Evolutionary conservation across 1,140 invertebrate genomes (phyloP).

Genomic region (Physella acuta): DNA sequence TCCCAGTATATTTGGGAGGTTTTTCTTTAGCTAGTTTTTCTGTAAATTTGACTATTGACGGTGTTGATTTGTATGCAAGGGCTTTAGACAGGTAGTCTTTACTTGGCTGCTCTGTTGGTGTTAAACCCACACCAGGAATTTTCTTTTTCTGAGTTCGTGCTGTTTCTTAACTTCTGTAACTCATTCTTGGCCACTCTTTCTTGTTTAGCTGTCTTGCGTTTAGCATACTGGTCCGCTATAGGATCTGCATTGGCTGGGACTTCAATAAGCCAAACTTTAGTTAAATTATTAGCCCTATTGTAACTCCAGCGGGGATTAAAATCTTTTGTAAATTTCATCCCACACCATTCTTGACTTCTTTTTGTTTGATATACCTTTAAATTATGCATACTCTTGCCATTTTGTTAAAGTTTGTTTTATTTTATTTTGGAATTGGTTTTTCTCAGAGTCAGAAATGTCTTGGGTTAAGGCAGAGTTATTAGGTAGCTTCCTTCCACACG

Average conservation of each 20-base stretch:
- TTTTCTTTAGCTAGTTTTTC: slow-evolving; percentile 80
- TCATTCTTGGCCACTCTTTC: slow-evolving; percentile 95
- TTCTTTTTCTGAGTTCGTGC: slow-evolving; percentile 68
- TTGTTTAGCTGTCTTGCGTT: slow-evolving; percentile 75
- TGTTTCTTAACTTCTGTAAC: slow-evolving; percentile 87
- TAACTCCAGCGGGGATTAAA: slow-evolving; percentile 88
- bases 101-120: slow-evolving; percentile 47
- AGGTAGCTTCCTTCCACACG: slow-evolving; percentile 9
- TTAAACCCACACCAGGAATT: slow-evolving; percentile 55
- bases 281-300: slow-evolving; percentile 76
- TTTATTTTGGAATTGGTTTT: slow-evolving; percentile 66
- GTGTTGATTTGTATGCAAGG: slow-evolving; percentile 83
- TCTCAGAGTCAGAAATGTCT: neutral
- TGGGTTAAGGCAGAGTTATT: slow-evolving; percentile 12
- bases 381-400: slow-evolving; percentile 92
- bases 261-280: slow-evolving; percentile 92
- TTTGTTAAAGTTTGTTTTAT: slow-evolving; percentile 84
- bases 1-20: slow-evolving; percentile 62
- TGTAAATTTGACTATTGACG: slow-evolving; percentile 91
- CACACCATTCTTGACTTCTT: slow-evolving; percentile 83
- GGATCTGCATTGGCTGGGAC: slow-evolving; percentile 85
- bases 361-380: slow-evolving; percentile 88
- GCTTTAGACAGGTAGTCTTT: slow-evolving; percentile 71
- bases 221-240: slow-evolving; percentile 85
- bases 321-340: slow-evolving; percentile 81